Base-by-base conservation (phyloP, 2,113 vertebrate species). In the Bos indicus region DNA sequence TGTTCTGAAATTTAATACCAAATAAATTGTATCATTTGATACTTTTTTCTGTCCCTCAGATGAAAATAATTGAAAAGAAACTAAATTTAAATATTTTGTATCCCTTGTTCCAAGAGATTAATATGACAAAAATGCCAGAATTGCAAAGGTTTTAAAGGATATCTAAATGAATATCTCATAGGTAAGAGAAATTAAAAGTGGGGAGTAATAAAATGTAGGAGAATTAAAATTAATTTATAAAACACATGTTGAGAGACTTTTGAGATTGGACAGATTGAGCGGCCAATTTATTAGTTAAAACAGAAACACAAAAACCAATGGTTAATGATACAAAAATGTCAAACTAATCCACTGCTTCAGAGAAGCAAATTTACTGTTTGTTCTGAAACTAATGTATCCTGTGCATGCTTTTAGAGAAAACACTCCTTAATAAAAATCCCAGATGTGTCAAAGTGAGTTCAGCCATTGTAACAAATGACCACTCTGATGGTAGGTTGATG, bases 1-100 rank as follows among this genome's bases (percentile, higher is more conserved):
- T 64, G 28, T 87, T 95, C 57, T 88, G 52, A 97, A 95, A 78
- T 90, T 86, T 97, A 26, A 74, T 54, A 80, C 23, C 25, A 26
- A 78, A 84, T 90, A 51, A 95, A 92, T 96, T 87, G 2, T 54
- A 57, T 52, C 16, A 71, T 13, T 71, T 94, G 36, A 60, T 62
- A 56, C 9, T 51, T 89, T 92, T 36, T 52, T 91, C 46, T 90
- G 19, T 74, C 23, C 46, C 21, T 2, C 14, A 87, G 83, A 80
- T 90, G 16, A 83, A 95, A 89, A 78, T 62, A 62, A 80, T 84
- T 62, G 8, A 57, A 57, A 52, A 60, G 0, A 33, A 88, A 67
- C 6, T 40, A 48, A 57, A 64, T 88, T 89, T 2, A 62, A 74
- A 57, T 80, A 90, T 85, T 56, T 88, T 71, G 84, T 67, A 93